These are phyloP conservation scores for Pangasius larnaudii DNA, from an alignment of 2,797 vertebrate genomes.

Conservation along the genomic window DNA sequence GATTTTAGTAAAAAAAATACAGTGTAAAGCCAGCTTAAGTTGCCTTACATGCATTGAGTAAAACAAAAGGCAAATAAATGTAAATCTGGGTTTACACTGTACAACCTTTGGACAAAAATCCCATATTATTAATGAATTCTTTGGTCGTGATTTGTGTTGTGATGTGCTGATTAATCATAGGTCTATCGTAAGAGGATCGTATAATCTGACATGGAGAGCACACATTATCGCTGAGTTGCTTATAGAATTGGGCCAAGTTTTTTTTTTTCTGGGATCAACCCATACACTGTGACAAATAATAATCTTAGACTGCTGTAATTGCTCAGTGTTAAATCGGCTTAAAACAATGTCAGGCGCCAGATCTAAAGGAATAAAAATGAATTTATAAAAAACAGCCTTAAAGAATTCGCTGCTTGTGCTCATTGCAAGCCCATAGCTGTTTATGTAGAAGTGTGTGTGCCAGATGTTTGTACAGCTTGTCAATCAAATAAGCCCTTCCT, in stretches of 20 bases:
- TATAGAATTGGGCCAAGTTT: background rate
- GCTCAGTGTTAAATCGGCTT: background rate
- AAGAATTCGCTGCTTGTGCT: background rate
- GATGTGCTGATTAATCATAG: background rate
- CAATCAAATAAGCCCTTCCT: background rate
- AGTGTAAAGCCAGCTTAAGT: background rate
- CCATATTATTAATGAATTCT: background rate
- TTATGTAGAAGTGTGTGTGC: background rate
- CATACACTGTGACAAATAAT: background rate
- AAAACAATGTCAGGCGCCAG: background rate
- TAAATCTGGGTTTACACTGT: background rate
- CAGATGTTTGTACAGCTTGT: conserved; percentile 5
- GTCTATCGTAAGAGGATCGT: background rate
- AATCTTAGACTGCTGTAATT: background rate
- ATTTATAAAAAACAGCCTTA: background rate
- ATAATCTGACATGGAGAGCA: background rate
- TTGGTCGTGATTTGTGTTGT: background rate
- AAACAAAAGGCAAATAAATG: background rate
- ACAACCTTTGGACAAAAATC: background rate
- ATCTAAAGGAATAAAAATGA: background rate
- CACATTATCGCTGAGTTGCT: background rate
- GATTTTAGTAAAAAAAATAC: background rate
- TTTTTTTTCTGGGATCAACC: background rate
- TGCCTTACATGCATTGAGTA: background rate
- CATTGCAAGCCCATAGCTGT: background rate